phyloP scores from a whole-genome alignment of 2,888 invertebrate genomes.

The Apodemia duryi region DNA sequence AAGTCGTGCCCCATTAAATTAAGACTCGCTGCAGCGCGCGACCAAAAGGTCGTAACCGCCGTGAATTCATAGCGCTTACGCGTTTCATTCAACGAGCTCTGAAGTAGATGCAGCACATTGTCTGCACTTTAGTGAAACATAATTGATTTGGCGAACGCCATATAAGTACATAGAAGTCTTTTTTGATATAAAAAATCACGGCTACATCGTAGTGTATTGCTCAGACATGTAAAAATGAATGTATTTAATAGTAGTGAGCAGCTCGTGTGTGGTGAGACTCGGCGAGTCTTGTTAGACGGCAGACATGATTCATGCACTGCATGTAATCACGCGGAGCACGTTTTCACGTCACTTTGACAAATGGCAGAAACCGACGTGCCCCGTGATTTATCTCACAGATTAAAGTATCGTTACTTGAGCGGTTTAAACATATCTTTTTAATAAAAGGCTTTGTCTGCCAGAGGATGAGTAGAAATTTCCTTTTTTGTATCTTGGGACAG shows the following conservation, averaged over 20 bases:
- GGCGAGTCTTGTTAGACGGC: neutral
- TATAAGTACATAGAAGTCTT: too few species aligned
- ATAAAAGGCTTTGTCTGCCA: neutral
- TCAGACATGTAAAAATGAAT: neutral
- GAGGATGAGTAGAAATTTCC: too few species aligned
- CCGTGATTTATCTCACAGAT: slow-evolving; percentile 27
- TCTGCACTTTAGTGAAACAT: too few species aligned
- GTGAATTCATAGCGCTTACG: too few species aligned
- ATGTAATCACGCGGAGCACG: slow-evolving; percentile 28
- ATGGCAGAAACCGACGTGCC: slow-evolving; percentile 25
- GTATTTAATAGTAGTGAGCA: neutral
- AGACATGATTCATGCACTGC: slow-evolving; percentile 34
- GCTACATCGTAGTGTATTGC: neutral
- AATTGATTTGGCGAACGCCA: too few species aligned
- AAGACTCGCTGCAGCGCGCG: too few species aligned
- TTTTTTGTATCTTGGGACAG: too few species aligned
- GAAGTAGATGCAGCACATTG: too few species aligned
- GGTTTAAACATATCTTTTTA: slow-evolving; percentile 17
- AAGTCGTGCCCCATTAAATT: too few species aligned
- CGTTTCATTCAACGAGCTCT: too few species aligned
- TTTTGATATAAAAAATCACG: too few species aligned
- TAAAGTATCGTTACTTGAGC: slow-evolving; percentile 25
- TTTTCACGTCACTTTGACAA: slow-evolving; percentile 34
- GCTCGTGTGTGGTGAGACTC: neutral
- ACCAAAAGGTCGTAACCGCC: too few species aligned